phyloP scores from a whole-genome alignment of 2,888 invertebrate species.

The Trachelus iudaicus region DNA sequence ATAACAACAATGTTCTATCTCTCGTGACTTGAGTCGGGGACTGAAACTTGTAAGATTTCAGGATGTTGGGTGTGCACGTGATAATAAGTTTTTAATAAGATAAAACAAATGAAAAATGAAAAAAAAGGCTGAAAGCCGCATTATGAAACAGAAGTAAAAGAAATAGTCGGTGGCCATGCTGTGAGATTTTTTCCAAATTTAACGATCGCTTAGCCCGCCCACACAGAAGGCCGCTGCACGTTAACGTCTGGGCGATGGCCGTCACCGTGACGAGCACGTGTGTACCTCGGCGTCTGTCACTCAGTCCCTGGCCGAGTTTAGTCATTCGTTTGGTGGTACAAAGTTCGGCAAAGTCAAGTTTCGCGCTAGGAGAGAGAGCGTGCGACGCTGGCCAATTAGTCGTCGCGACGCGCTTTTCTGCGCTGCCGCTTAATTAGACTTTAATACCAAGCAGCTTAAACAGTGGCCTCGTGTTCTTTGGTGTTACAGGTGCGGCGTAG shows the following conservation, averaged over 20 bases:
- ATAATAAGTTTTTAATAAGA: neutral
- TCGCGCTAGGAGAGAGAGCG: constrained; percentile 18
- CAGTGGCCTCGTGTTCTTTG: neutral
- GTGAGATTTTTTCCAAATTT: constrained; percentile 47
- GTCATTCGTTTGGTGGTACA: constrained; percentile 27
- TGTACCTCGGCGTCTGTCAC: constrained; percentile 61
- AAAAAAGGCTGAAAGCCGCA: neutral
- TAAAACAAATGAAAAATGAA: neutral
- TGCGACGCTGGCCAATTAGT: constrained; percentile 26
- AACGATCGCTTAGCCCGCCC: constrained; percentile 61
- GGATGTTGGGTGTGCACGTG: neutral
- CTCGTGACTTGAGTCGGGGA: neutral
- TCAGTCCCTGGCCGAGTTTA: constrained; percentile 36
- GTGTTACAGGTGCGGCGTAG: constrained; percentile 64
- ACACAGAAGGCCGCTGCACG: constrained; percentile 51
- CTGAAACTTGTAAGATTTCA: too few species aligned
- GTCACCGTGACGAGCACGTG: constrained; percentile 65
- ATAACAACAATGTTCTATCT: too few species aligned
- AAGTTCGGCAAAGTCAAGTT: constrained; percentile 34
- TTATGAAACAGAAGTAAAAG: neutral
- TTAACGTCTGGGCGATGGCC: constrained; percentile 60
- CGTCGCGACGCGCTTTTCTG: constrained; percentile 5
- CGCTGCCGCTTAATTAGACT: neutral
- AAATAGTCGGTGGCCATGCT: neutral
- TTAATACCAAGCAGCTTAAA: neutral